Evolutionary conservation across 2,797 vertebrate species (phyloP), one percentile per base, ranked within the genome.

Genomic region (Silurus aristotelis): DNA sequence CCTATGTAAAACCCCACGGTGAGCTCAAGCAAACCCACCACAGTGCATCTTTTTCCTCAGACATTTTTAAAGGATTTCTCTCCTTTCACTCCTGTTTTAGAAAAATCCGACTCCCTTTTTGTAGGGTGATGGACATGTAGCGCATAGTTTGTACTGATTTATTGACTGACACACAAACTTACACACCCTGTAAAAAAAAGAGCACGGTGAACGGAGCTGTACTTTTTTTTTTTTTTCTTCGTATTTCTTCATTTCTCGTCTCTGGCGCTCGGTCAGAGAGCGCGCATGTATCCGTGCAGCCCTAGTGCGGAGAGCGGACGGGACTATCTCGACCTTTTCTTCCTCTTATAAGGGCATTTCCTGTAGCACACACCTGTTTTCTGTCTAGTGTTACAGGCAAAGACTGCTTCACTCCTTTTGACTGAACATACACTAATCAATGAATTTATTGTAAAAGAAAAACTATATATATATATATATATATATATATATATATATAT

Each of bases 301-400:
- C 85, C 82, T 73, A 84, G 80, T 61, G 81, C 61, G 82, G 85
- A 87, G 82, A 79, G 68, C 46, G 71, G 83, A 88, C 61, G 22
- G 82, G 85, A 83, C 83, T 87, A 83, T 80, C 86, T 82, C 68
- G 56, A 86, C 43, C 81, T 88, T 89, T 87, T 94, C 93, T 93
- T 95, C 91, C 84, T 93, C 92, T 92, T 90, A 83, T 92, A 93
- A 71, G 94, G 95, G 94, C 94, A 94, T 96, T 95, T 93, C 93
- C 91, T 92, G 93, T 92, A 90, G 93, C 94, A 94, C 87, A 89
- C 93, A 93, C 92, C 92, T 88, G 91, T 92, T 93, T 91, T 91
- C 88, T 90, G 90, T 92, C 84, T 87, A 90, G 89, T 92, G 93
- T 94, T 91, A 89, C 88, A 89, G 87, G 89, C 88, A 87, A 87